Base-by-base conservation (phyloP, 2,113 vertebrate species). In the Lepus timidus region DNA sequence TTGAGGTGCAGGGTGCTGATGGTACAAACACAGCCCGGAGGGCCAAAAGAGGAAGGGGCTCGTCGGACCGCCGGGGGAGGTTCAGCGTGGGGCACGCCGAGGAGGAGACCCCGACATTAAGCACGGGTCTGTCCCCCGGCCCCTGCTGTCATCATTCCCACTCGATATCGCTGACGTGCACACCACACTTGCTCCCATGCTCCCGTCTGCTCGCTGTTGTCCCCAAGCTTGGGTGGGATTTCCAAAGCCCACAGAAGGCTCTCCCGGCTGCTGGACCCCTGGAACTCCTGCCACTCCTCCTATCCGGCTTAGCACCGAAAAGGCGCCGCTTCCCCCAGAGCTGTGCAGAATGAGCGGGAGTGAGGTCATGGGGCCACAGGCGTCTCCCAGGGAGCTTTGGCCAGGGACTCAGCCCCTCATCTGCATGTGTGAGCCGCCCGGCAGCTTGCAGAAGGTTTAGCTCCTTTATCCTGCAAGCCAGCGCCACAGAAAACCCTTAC, bases 121-220 rank as follows among this genome's bases (percentile, higher is more conserved):
- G 64, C 44, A 3, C 19, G 11, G 20, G 11, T 36, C 33, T 62
- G 27, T 6, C 6, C 22, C 4, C 39, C 0, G 3, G 36, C 27
- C 10, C 27, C 61, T 6, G 22, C 17, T 17, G 22, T 11, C 44
- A 1, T 71, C 13, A 1, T 14, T 39, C 13, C 6, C 55, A 29
- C 3, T 9, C 7, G 39, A 2, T n/a, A 5, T 36, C 23, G 31
- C 9, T 0, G 17, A 23, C n/a, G 17, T 39, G 36, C 31, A 3
- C 1, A 1, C 23, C 0, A 0, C 0, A 82, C 73, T 31, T 19
- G 17, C 33, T 33, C 19, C 10, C 3, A 7, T 11, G 61, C 55
- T 36, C 14, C 7, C 9, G 9, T 29, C 36, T 11, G 4, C 9
- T 3, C 3, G 6, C 9, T 75, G 31, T 14, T 17, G 71, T 88